Conservation (phyloP, 1,140 invertebrate species). For the Drosophila ficusphila region DNA sequence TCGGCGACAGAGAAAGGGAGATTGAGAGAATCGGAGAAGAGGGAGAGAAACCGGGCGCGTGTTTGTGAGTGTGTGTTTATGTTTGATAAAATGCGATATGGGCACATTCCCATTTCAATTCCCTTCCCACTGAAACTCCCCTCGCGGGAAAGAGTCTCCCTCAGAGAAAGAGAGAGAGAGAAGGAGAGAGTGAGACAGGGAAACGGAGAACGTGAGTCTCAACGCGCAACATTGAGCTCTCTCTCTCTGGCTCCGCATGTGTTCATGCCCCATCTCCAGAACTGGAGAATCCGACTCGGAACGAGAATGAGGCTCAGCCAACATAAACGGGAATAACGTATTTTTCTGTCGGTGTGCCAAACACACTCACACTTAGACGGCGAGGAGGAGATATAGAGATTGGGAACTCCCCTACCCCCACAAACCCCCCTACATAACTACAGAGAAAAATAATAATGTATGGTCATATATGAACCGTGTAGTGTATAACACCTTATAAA, state of each 20-base stretch:
- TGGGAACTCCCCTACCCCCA: conserved; percentile 16
- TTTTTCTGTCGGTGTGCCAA: conserved; percentile 77
- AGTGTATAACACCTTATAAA: no score
- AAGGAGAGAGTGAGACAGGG: conserved; percentile 7
- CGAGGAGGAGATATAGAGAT: conserved; percentile 30
- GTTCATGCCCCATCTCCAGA: conserved; percentile 21
- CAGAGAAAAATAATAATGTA: conserved; percentile 14
- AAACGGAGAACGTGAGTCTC: conserved; percentile 58
- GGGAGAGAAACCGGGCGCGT: conserved; percentile 28
- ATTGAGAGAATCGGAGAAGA: conserved; percentile 24
- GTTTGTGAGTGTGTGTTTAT: conserved; percentile 71
- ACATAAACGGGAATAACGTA: conserved; percentile 79
- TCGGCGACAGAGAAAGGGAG: conserved; percentile 38
- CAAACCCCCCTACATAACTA: not conserved
- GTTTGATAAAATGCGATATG: conserved; percentile 83
- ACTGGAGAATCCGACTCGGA: conserved; percentile 16
- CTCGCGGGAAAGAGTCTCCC: conserved; percentile 36
- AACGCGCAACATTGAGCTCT: conserved; percentile 53
- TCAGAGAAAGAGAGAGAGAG: conserved; percentile 17
- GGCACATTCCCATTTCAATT: conserved; percentile 63
- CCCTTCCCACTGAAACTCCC: conserved; percentile 65
- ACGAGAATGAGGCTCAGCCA: conserved; percentile 51
- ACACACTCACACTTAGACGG: conserved; percentile 21
- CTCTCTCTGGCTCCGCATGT: conserved; percentile 17
- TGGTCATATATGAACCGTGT: no score